A percentile compares a stretch with the other conserved stretches of the same genome.
Conservation (phyloP, 2,113 vertebrate species). For the Hystrix cristata region DNA sequence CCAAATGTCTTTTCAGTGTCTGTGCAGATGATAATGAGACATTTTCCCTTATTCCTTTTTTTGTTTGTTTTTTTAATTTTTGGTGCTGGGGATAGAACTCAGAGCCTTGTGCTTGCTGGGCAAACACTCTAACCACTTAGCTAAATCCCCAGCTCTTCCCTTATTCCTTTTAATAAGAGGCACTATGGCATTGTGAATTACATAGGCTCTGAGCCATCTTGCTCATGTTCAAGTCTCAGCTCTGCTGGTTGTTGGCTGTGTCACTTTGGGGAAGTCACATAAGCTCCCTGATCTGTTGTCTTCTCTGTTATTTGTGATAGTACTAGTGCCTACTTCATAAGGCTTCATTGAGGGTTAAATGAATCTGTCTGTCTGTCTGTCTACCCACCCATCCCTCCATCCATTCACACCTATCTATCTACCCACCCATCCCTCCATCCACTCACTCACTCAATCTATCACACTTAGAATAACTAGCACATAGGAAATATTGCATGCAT, state of each 20-base stretch:
- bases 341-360: neutral
- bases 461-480: neutral
- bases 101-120: no score
- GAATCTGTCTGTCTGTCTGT: neutral
- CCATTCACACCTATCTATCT: neutral
- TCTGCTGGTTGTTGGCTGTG: neutral
- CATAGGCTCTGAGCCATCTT: neutral
- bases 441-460: neutral
- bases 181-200: neutral
- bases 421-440: neutral
- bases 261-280: neutral
- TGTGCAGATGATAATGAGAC: neutral
- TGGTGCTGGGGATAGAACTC: no score
- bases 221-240: neutral
- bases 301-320: conserved; percentile 4
- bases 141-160: neutral
- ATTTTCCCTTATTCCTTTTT: conserved; percentile 14
- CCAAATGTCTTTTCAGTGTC: conserved; percentile 10
- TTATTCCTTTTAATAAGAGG: conserved; percentile 1
- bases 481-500: neutral
- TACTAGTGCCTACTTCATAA: neutral
- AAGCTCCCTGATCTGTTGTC: neutral
- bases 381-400: neutral
- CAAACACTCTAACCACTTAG: no score
- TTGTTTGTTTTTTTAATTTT: no score